Base-by-base conservation (phyloP, 2,797 vertebrate genomes). In the Mycteria americana region DNA sequence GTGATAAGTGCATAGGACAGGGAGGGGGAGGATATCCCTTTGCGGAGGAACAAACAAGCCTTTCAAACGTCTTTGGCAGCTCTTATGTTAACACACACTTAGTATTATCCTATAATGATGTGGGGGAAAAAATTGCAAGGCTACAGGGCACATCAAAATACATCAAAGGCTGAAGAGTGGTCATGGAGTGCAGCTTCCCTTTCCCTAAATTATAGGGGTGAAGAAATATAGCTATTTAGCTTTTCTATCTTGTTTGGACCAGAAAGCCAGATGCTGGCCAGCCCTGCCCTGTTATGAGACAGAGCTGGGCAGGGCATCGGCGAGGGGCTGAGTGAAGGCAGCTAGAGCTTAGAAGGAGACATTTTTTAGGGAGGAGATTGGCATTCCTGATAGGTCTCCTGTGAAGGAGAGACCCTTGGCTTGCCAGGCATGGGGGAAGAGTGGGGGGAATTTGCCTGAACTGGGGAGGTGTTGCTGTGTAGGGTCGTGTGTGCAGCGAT, bases 1-100 rank as follows among this genome's bases (percentile, higher is more conserved):
- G 53, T 0, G 0, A 9, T 74, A 89, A 95, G 51, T 59, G 39
- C 33, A 30, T 30, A 15, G 33, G 53, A 75, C 78, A 89, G 92
- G 75, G 28, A 92, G 64, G 27, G 88, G 72, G 62, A 96, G 82
- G 82, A 84, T 88, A 96, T 95, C 82, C 92, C 76, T 84, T 75
- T 43, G n/a, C 23, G 4, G 72, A 83, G 46, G 87, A 68, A 95
- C 91, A 95, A 92, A 88, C 85, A 82, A 89, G 63, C 43, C 60
- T 96, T 87, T 95, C 86, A 91, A 46, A 76, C 27, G 51, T 84
- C 63, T 89, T 69, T 79, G 88, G 74, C 75, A 94, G 69, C 43
- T 79, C 69, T 92, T 63, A 59, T 0, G 8, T 86, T 85, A 96
- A 85, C 50, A 57, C 17, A 46, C 15, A 31, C 39, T 79, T 56